Evolutionary conservation across 2,888 invertebrate genomes (phyloP), one percentile per base, ranked within the genome.

Genomic region (Lasioglossum vierecki): DNA sequence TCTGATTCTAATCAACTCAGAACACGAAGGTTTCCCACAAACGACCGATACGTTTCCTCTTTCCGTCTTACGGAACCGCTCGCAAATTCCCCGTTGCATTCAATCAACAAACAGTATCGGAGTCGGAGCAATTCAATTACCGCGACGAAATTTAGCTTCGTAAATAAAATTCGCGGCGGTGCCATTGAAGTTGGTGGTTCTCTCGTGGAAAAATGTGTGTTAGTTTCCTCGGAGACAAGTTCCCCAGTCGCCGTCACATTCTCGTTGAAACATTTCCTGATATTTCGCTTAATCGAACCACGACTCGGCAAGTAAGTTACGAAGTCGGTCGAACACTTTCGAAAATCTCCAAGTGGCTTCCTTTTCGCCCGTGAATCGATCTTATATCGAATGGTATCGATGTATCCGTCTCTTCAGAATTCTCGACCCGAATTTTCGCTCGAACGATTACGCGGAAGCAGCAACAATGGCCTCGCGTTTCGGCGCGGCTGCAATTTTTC

Each of bases 401-500:
- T 86, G 18, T 57, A 60, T 66, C 26, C 73, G 22, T 2, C 9
- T 30, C 35, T 68, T 46, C 39, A 4, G 76, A 35, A 78, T 86
- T 83, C 80, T 74, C 83, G 80, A 80, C 66, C 66, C 76, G 82
- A 88, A 82, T 84, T 85, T 84, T 82, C 86, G 86, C 85, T 88
- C 84, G 77, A 53, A 46, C 88, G 90, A 89, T 91, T 88, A 91
- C 86, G 79, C 84, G 22, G 85, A 80, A 11, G 83, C 80, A n/a
- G 68, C 88, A 89, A 88, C 91, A 88, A 91, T 89, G 84, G 89
- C 84, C 87, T 86, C 83, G 73, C 86, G 87, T 86, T 89, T 89
- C 76, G 74, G 76, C 81, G 82, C 87, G 78, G 75, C 77, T 79
- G 83, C 53, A 53, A 88, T 79, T 74, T 83, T 84, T 86, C 77